Evolutionary conservation across 2,888 invertebrate genomes (phyloP), one percentile per base, ranked within the genome.

Genomic region (Pseudanteris insignis): DNA sequence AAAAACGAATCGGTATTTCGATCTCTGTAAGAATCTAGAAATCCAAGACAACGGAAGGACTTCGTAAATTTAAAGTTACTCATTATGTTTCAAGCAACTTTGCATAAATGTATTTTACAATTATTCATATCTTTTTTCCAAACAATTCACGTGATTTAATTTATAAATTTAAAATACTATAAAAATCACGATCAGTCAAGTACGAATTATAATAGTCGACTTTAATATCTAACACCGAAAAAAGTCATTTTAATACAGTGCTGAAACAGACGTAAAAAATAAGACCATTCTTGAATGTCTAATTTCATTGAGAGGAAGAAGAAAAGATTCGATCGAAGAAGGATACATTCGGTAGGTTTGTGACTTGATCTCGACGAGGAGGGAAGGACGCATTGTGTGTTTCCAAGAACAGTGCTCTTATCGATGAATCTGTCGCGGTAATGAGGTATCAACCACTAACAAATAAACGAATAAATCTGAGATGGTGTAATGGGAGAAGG

Each of bases 341-440:
- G 40, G 40, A 38, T 38, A 32, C 29, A 21, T 9, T 47, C 30
- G 43, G 32, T 25, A 25, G 41, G 64, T 50, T 61, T 58, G 54
- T 55, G 33, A 41, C n/a, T n/a, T n/a, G n/a, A n/a, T n/a, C 33
- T 53, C 24, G 43, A 50, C 70, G 74, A 71, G 72, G n/a, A n/a
- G n/a, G n/a, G n/a, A n/a, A n/a, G 73, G 73, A 75, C 72, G 71
- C 76, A 78, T 78, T 78, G 78, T 78, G 77, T 77, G 72, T 78
- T 78, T 78, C 78, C 74, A 67, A 76, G 78, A 78, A 78, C 74
- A 74, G 69, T 73, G 69, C 72, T 75, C 78, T 78, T 79, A 79
- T 79, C 78, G 77, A 73, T 72, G 76, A 76, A 79, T 78, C 78
- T 79, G 78, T 78, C 78, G 78, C 78, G 78, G 78, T 79, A 79